Evolutionary conservation across 1,140 invertebrate genomes (phyloP).

Genomic region (Drosophila kepulauana): DNA sequence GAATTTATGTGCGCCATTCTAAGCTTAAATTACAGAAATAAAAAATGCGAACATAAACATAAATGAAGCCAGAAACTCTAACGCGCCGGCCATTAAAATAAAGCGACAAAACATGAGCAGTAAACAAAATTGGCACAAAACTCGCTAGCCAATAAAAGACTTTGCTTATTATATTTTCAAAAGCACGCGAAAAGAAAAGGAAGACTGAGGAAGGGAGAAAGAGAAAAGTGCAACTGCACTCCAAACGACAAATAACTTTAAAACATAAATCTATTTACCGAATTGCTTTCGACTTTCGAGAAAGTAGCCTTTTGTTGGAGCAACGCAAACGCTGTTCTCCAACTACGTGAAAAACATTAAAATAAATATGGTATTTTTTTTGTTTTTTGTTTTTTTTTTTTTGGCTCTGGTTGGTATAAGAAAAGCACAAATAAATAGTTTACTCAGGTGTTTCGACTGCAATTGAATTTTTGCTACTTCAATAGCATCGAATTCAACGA

Average conservation of each 20-base stretch:
- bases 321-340: conserved; percentile 7
- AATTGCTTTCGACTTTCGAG: conserved; percentile 26
- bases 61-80: conserved; percentile 62
- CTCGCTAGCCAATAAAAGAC: conserved; percentile 40
- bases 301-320: conserved; percentile 22
- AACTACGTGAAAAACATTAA: conserved; percentile 40
- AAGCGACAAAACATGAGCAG: conserved; percentile 80
- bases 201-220: background rate
- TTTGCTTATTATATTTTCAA: conserved; percentile 42
- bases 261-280: conserved; percentile 73
- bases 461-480: conserved; percentile 5
- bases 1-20: conserved; percentile 74
- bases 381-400: no score
- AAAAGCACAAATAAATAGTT: conserved; percentile 3
- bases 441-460: background rate
- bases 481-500: background rate
- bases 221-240: conserved; percentile 44
- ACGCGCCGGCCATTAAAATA: conserved; percentile 71
- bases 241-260: conserved; percentile 58
- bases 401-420: no score
- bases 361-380: conserved; percentile 35
- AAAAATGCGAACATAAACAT: conserved; percentile 73
- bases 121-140: conserved; percentile 61
- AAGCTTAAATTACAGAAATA: conserved; percentile 75
- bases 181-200: conserved; percentile 3